These are phyloP conservation scores for Spatula clypeata DNA, from an alignment of 2,797 vertebrate species.

Conservation along the genomic window DNA sequence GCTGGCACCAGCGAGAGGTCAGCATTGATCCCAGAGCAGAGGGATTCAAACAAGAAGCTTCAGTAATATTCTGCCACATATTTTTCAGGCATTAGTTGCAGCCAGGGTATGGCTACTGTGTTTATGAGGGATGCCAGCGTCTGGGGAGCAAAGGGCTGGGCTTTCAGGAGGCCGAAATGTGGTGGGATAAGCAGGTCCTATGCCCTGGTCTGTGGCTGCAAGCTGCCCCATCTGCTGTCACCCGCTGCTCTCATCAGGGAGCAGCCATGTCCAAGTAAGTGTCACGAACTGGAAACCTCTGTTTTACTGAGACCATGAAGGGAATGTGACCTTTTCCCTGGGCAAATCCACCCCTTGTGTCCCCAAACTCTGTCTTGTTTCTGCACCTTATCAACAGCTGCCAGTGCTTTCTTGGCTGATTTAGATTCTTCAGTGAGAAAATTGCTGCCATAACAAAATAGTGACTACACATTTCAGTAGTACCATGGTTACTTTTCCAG, in stretches of 20 bases:
- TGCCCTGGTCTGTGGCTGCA: neutral
- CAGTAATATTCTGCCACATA: accelerated
- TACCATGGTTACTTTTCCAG: neutral
- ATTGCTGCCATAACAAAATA: neutral
- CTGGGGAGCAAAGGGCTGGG: neutral
- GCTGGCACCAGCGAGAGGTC: neutral
- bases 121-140: neutral
- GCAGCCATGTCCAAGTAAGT: neutral
- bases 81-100: neutral
- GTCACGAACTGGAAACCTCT: neutral
- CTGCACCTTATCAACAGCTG: neutral
- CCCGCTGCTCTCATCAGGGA: neutral
- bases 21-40: neutral
- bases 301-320: neutral
- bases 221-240: neutral
- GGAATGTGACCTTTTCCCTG: neutral
- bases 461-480: neutral
- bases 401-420: neutral
- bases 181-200: neutral
- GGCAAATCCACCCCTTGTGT: neutral
- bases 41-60: neutral
- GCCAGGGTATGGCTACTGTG: neutral
- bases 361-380: neutral
- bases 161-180: neutral
- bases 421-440: neutral